phyloP scores from a whole-genome alignment of 2,113 vertebrate species.

The Saguinus midas region DNA sequence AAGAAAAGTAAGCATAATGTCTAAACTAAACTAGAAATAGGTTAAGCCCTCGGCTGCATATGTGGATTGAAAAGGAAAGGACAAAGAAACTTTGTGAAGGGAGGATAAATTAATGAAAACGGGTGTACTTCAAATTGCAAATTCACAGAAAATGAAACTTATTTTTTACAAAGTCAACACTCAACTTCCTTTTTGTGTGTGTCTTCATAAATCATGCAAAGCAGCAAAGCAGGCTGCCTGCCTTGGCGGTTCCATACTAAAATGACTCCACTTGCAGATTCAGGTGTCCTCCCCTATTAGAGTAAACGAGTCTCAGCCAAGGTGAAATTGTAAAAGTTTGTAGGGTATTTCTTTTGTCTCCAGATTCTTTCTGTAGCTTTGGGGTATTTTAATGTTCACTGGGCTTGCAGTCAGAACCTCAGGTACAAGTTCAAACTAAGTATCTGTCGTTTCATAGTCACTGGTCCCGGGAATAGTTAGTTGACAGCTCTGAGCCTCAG shows the following conservation, averaged over 20 bases:
- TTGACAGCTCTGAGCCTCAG: neutral
- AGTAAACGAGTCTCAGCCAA: constrained; percentile 13
- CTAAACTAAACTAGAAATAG: neutral
- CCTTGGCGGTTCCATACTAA: constrained; percentile 32
- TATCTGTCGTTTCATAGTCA: neutral
- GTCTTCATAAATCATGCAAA: constrained; percentile 71
- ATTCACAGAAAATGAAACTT: constrained; percentile 53
- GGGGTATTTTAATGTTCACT: neutral
- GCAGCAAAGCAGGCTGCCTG: constrained; percentile 49
- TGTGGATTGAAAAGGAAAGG: constrained; percentile 6
- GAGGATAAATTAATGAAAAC: constrained; percentile 36
- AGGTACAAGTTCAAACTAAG: neutral
- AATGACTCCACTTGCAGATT: constrained; percentile 17
- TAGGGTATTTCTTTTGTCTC: neutral
- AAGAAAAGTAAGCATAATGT: constrained; percentile 37
- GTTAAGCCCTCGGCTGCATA: neutral
- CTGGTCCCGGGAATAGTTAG: neutral
- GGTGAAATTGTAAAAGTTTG: neutral
- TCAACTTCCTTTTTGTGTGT: neutral
- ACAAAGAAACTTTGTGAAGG: constrained; percentile 15
- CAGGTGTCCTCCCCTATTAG: neutral
- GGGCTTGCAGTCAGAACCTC: neutral
- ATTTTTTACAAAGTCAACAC: constrained; percentile 53
- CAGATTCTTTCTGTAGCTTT: neutral
- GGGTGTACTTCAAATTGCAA: constrained; percentile 35